These are phyloP conservation scores for Neolamprologus tretocephalus DNA, from an alignment of 2,113 vertebrate species.

Conservation along the genomic window DNA sequence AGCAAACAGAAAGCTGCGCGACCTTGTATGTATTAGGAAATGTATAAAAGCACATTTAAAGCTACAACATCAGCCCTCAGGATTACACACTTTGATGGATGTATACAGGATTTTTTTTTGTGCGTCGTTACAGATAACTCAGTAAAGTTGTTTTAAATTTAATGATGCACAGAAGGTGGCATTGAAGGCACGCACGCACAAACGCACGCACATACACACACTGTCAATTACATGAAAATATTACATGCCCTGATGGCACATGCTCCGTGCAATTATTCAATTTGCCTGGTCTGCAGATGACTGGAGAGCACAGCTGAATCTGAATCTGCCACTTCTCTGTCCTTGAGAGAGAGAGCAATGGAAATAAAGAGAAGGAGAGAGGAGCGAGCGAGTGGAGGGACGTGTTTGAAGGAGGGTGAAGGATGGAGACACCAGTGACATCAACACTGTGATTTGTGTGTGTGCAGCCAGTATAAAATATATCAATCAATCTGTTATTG, in stretches of 20 bases:
- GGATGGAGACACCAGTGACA: background rate
- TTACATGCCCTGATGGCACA: constrained; percentile 38
- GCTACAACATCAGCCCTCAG: background rate
- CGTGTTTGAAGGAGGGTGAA: background rate
- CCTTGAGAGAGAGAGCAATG: background rate
- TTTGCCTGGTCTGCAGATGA: constrained; percentile 53
- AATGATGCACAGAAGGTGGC: background rate
- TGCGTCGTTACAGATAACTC: background rate
- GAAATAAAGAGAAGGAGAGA: background rate
- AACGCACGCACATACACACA: background rate
- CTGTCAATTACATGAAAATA: constrained; percentile 30
- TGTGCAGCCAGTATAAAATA: background rate
- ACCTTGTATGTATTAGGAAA: background rate
- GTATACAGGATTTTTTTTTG: background rate
- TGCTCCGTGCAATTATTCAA: constrained; percentile 51
- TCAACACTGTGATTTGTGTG: background rate
- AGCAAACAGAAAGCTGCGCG: background rate
- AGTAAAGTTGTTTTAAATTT: background rate
- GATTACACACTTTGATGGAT: background rate
- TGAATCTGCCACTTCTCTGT: background rate
- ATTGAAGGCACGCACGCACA: background rate
- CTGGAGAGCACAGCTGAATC: constrained; percentile 3
- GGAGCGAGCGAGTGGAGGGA: background rate
- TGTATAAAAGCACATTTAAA: background rate
- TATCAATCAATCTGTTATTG: background rate